phyloP scores from a whole-genome alignment of 2,113 vertebrate species.

The Ahaetulla prasina region DNA sequence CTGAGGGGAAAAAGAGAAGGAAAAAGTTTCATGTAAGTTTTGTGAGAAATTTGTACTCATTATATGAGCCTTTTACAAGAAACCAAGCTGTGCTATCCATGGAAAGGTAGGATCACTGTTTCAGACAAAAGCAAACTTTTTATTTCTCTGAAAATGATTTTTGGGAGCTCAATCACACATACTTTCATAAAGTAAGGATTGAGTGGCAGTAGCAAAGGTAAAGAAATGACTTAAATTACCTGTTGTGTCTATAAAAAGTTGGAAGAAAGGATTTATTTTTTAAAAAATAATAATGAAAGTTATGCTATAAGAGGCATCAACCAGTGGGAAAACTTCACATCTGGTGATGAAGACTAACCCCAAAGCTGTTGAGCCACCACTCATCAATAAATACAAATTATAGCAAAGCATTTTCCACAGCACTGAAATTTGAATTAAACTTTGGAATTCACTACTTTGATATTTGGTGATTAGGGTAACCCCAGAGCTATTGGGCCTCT shows the following conservation, averaged over 20 bases:
- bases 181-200: background rate
- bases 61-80: background rate
- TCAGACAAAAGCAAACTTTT: background rate
- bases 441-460: background rate
- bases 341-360: background rate
- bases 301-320: background rate
- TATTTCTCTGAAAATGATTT: background rate
- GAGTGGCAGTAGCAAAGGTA: background rate
- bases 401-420: background rate
- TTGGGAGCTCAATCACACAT: slow-evolving; percentile 15
- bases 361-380: background rate
- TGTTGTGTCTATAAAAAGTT: background rate
- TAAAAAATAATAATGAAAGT: background rate
- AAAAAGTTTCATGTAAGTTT: background rate
- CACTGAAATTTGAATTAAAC: background rate
- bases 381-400: background rate
- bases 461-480: background rate
- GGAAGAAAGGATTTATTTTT: background rate
- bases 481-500: background rate
- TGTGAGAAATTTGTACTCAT: background rate
- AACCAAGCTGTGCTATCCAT: background rate
- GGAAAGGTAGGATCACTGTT: background rate
- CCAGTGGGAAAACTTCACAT: background rate
- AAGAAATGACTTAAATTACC: background rate
- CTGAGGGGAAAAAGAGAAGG: no score